Conservation (phyloP, 2,113 vertebrate species). For the Pipa parva region DNA sequence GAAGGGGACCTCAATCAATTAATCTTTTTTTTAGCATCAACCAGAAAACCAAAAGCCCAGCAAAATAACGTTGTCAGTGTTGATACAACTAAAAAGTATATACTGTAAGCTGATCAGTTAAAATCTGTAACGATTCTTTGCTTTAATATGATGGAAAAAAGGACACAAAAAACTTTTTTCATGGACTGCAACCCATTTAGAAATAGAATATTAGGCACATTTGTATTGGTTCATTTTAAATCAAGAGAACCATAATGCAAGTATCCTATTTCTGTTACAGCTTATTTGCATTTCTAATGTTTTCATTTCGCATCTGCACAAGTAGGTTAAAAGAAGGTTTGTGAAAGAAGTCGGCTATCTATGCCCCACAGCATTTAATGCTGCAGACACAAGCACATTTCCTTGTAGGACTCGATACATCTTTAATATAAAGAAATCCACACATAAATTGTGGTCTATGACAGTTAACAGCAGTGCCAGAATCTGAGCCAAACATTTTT, state of each 20-base stretch:
- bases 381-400: conserved; percentile 13
- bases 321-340: background rate
- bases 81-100: no score
- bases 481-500: conserved; percentile 37
- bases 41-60: no score
- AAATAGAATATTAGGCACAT: background rate
- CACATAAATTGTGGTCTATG: conserved; percentile 35
- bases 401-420: conserved; percentile 11
- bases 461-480: conserved; percentile 27
- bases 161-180: background rate
- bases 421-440: conserved; percentile 33
- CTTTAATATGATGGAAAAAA: no score
- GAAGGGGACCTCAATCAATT: no score
- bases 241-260: background rate
- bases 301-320: background rate
- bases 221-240: background rate
- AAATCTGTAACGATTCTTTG: no score
- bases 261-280: background rate
- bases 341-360: conserved; percentile 10
- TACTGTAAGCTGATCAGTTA: no score
- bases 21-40: no score
- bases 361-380: conserved; percentile 8
- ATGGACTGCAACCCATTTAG: background rate
- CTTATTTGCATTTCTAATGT: background rate
- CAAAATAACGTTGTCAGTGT: no score